These are phyloP conservation scores for Stramonita haemastoma DNA, from an alignment of 2,888 invertebrate species.

Conservation along the genomic window DNA sequence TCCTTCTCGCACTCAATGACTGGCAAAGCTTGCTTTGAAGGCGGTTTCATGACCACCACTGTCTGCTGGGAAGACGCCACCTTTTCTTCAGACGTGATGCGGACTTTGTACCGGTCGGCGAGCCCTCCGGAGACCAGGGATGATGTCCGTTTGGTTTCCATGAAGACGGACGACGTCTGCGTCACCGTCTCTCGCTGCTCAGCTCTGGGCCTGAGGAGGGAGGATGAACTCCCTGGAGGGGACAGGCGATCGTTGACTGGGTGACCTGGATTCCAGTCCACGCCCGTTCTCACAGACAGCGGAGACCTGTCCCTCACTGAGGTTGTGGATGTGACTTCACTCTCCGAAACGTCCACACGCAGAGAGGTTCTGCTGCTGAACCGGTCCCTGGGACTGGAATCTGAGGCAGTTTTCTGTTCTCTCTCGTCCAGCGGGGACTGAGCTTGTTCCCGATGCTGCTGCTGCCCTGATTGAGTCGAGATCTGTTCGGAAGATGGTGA, in stretches of 20 bases:
- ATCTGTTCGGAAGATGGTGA: neutral
- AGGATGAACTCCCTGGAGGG: neutral
- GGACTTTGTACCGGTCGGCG: neutral
- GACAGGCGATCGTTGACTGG: neutral
- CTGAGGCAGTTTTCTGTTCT: neutral
- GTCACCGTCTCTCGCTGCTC: neutral
- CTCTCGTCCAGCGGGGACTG: neutral
- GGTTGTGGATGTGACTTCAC: neutral
- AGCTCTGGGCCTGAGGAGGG: neutral
- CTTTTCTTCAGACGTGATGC: neutral
- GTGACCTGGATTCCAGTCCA: neutral
- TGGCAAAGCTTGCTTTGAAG: neutral
- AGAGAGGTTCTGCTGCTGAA: neutral
- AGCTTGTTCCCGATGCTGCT: neutral
- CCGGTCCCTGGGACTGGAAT: neutral
- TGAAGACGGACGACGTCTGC: conserved; percentile 5
- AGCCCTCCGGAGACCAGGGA: neutral
- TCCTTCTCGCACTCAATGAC: conserved; percentile 49
- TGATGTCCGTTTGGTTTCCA: neutral
- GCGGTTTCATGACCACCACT: neutral
- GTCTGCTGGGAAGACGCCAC: neutral
- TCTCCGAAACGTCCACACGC: neutral
- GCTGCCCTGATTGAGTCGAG: neutral
- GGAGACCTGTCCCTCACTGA: conserved; percentile 7
- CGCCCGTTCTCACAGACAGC: neutral